Base-by-base conservation (phyloP, 2,113 vertebrate genomes). In the Pogonocichla stellata region DNA sequence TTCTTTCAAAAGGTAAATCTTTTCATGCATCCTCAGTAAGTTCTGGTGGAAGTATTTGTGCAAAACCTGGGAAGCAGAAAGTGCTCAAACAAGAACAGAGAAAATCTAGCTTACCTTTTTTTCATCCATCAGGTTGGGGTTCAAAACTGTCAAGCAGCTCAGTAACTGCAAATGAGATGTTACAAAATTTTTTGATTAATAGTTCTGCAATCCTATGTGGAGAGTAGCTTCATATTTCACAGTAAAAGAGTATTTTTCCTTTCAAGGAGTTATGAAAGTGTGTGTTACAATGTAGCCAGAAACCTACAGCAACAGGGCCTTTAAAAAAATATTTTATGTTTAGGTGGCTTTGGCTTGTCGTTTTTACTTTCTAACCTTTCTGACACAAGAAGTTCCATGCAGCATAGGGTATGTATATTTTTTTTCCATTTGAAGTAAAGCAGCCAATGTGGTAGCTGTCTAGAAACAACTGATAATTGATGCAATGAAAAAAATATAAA, bases 381-480 rank as follows among this genome's bases (percentile, higher is more conserved):
- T 71, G 67, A 57, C 20, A 38, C 0, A 6, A 67, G 42, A 95
- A 92, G 72, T 94, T 95, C 73, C 67, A 15, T 45, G 51, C 71
- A 86, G 91, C 42, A 64, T 26, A 25, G 43, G 45, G 86, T 83
- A 31, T 47, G 53, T 82, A 42, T 42, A 15, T 91, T 78, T 88
- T 84, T 43, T 71, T 38, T 7, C 47, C 23, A n/a, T 74, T 69
- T 60, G 61, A 73, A 87, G 74, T 71, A 62, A 84, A 94, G 80
- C 69, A 93, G 82, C 45, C 90, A 50, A 47, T 29, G 16, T 64
- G 91, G 45, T 86, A 85, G 26, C 66, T 93, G 48, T 96, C 89
- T 95, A 64, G 94, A 94, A 97, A 92, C 92, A 83, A 79, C 12
- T 74, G 51, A 73, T 98, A 96, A 97, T 93, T 95, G 79, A 94